phyloP scores from a whole-genome alignment of 2,888 invertebrate genomes.

The Sceliomorpha sp. region DNA sequence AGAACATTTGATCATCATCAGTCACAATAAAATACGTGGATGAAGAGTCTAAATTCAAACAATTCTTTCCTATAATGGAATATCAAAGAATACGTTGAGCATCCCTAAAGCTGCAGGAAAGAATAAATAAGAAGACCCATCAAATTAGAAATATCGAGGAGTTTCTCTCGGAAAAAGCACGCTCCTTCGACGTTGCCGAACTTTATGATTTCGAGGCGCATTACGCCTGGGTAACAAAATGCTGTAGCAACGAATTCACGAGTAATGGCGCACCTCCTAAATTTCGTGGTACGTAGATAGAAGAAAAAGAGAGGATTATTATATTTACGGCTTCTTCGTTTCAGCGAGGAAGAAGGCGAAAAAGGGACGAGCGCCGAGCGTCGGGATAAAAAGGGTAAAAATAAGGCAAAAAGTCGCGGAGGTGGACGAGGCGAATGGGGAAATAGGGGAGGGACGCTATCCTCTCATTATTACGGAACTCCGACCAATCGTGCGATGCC shows the following conservation, averaged over 20 bases:
- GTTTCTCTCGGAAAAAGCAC: too few species aligned
- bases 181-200: conserved; percentile 7
- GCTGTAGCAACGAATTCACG: conserved; percentile 12
- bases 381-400: too few species aligned
- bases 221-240: conserved; percentile 21
- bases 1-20: too few species aligned
- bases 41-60: too few species aligned
- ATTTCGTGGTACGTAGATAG: conserved; percentile 1
- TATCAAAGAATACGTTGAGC: too few species aligned
- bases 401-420: background rate
- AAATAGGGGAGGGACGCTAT: conserved; percentile 25
- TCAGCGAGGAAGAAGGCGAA: conserved; percentile 6
- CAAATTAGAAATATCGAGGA: too few species aligned
- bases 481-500: conserved; percentile 35
- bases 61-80: too few species aligned
- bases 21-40: too few species aligned
- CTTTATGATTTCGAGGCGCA: conserved; percentile 14
- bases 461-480: conserved; percentile 33
- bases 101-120: too few species aligned
- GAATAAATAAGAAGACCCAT: too few species aligned
- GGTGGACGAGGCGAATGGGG: conserved; percentile 10
- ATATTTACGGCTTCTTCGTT: conserved; percentile 29
- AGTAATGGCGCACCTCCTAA: conserved; percentile 7
- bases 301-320: conserved; percentile 6
- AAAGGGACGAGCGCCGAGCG: too few species aligned